phyloP scores from a whole-genome alignment of 2,797 vertebrate species.

The Dendrocincla tyrannina region DNA sequence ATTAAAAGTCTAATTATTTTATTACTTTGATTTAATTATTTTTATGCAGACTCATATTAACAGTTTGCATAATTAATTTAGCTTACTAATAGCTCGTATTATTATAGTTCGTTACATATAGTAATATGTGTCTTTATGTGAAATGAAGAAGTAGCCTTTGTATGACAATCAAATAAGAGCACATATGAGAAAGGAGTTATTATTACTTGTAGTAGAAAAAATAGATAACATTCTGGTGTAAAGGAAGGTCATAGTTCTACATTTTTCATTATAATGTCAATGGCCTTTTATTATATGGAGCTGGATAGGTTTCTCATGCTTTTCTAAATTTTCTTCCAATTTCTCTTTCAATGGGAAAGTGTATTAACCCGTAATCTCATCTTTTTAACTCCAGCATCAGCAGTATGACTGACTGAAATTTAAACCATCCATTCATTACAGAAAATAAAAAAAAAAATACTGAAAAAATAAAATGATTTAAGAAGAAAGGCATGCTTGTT shows the following conservation, averaged over 20 bases:
- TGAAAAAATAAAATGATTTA: background rate
- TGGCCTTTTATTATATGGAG: background rate
- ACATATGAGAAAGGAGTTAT: background rate
- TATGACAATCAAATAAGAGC: background rate
- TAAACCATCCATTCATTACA: background rate
- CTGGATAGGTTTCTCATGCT: background rate
- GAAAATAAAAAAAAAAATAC: background rate
- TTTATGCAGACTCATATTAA: background rate
- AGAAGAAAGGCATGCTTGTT: fast-evolving
- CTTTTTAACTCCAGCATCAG: background rate
- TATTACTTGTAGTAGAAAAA: background rate
- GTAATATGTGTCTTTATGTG: background rate
- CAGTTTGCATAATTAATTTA: background rate
- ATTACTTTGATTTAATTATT: background rate
- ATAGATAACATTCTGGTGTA: background rate
- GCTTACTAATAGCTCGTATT: background rate
- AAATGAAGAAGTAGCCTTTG: background rate
- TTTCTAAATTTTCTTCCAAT: background rate
- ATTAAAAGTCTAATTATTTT: background rate
- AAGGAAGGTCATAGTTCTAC: background rate
- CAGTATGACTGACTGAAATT: background rate
- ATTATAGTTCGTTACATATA: background rate
- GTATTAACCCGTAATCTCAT: background rate
- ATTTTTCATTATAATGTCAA: background rate
- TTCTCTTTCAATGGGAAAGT: background rate